A percentile compares a stretch with the other conserved stretches of the same genome.
phyloP scores from a whole-genome alignment of 2,797 vertebrate genomes.

The Apodemus agrarius region DNA sequence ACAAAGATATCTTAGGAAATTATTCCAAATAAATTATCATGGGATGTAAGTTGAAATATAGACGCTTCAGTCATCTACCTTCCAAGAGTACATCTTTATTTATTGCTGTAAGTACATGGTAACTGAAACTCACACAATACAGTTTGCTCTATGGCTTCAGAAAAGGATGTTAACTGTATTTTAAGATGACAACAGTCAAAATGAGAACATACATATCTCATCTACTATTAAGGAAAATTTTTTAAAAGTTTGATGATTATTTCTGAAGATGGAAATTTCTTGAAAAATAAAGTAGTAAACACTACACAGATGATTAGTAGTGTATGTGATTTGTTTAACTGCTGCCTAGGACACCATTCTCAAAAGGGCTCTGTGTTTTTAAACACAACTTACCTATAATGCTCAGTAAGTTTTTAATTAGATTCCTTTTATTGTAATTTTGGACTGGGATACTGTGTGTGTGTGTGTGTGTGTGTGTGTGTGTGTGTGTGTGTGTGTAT shows the following conservation, averaged over 20 bases:
- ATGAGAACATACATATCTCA: conserved; percentile 1
- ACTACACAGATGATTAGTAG: background rate
- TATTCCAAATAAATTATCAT: conserved; percentile 23
- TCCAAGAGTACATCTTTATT: conserved; percentile 1
- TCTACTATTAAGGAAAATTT: background rate
- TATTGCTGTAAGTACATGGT: background rate
- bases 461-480: background rate
- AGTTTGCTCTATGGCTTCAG: background rate
- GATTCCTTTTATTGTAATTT: background rate
- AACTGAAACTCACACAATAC: conserved; percentile 20
- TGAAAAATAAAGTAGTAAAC: background rate
- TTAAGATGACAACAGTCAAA: background rate
- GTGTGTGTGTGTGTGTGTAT: background rate
- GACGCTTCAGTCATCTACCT: background rate
- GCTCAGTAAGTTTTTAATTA: background rate
- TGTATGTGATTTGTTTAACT: background rate
- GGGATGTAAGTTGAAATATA: conserved; percentile 38
- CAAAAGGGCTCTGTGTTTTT: background rate
- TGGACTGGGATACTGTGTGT: background rate
- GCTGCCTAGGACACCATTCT: background rate
- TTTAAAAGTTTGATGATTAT: background rate
- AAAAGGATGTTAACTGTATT: background rate
- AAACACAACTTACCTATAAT: background rate
- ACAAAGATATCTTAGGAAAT: background rate
- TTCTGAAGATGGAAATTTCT: conserved; percentile 33